These are phyloP conservation scores for Catocala sponsa DNA, from an alignment of 2,888 invertebrate species.

Conservation along the genomic window DNA sequence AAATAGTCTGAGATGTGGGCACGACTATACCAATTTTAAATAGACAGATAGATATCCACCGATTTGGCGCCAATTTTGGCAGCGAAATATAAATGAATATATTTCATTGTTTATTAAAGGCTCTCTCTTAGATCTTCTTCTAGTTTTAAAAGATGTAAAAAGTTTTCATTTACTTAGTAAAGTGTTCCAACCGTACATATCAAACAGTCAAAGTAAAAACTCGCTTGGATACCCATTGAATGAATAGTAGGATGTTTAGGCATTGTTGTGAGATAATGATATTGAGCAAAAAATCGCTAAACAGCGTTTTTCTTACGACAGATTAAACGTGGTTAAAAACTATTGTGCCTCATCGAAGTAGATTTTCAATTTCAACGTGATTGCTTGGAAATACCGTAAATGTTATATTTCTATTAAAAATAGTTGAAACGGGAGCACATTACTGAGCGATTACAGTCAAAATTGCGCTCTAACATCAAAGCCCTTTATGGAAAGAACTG, in stretches of 20 bases:
- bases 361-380: background rate
- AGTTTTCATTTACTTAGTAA: constrained; percentile 2
- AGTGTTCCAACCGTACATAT: background rate
- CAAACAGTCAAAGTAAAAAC: too few relatives aligned
- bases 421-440: constrained; percentile 27
- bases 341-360: too few relatives aligned
- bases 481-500: constrained; percentile 66
- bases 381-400: background rate
- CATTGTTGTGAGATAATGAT: constrained; percentile 29
- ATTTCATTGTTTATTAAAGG: too few relatives aligned
- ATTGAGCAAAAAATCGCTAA: constrained; percentile 10
- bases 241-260: constrained; percentile 18
- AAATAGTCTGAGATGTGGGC: too few relatives aligned
- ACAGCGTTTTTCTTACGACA: constrained; percentile 13
- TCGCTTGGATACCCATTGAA: constrained; percentile 8
- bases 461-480: constrained; percentile 61
- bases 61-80: too few relatives aligned
- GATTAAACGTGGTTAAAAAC: background rate
- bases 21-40: too few relatives aligned
- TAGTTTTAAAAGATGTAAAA: too few relatives aligned
- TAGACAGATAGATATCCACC: too few relatives aligned
- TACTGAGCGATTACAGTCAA: constrained; percentile 41
- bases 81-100: too few relatives aligned
- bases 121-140: too few relatives aligned
- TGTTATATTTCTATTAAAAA: background rate